A percentile compares a stretch with the other conserved stretches of the same genome.
These are phyloP conservation scores for Drosophila asahinai DNA, from an alignment of 1,140 invertebrate species.

Conservation along the genomic window DNA sequence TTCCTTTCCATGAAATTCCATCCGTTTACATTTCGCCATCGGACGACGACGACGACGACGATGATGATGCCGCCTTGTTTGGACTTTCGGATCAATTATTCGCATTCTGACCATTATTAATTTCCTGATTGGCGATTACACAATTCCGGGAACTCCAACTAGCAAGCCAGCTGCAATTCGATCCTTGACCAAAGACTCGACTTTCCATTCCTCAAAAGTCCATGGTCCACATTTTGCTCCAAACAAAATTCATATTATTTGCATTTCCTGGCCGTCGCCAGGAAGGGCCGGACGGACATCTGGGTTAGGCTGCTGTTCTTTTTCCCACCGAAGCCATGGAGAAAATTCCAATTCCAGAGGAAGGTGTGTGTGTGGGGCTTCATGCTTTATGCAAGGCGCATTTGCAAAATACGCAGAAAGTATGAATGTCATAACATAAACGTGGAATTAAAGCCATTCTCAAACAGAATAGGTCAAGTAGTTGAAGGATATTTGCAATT, in stretches of 20 bases:
- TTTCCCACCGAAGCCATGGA: slow-evolving; percentile 15
- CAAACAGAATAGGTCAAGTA: no score
- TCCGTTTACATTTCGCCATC: slow-evolving; percentile 12
- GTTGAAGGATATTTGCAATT: background rate
- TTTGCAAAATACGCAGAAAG: background rate
- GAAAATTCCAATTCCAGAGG: background rate
- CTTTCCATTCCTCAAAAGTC: background rate
- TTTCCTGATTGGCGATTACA: slow-evolving; percentile 43
- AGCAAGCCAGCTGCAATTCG: slow-evolving; percentile 10
- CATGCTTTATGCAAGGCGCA: slow-evolving; percentile 1
- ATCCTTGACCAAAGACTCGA: slow-evolving; percentile 18
- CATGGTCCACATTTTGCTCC: slow-evolving; percentile 17
- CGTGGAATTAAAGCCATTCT: background rate
- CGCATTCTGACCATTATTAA: slow-evolving; percentile 28
- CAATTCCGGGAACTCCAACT: slow-evolving; percentile 29
- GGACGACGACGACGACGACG: no score
- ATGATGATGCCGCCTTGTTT: background rate
- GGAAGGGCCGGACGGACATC: no score
- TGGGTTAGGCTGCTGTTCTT: slow-evolving; percentile 14
- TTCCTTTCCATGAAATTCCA: slow-evolving; percentile 17
- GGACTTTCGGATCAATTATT: slow-evolving; percentile 26
- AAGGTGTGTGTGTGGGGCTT: background rate
- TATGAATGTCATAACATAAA: background rate
- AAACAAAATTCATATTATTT: slow-evolving; percentile 64
- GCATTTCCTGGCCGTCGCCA: slow-evolving; percentile 34